Percentiles rank a stretch among this genome's conserved stretches.
Conservation (phyloP, 2,797 vertebrate species). For the Tadarida brasiliensis region DNA sequence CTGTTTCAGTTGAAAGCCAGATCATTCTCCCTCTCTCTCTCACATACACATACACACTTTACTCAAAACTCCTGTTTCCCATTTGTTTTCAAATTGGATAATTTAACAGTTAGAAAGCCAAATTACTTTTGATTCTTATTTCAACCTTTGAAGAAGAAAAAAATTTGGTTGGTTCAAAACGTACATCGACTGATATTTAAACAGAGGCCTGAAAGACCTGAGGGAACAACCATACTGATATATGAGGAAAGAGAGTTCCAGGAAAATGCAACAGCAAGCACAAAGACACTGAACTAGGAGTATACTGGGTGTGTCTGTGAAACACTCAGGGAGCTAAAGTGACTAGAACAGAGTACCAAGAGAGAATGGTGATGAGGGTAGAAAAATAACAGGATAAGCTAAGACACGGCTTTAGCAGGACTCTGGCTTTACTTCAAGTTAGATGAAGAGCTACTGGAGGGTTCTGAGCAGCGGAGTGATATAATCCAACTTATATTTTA, state of each 20-base stretch:
- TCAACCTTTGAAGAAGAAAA: slow-evolving; percentile 44
- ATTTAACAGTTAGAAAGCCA: background rate
- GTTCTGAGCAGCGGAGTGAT: background rate
- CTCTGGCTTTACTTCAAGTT: background rate
- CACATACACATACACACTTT: background rate
- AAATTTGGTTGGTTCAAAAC: background rate
- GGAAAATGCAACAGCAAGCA: background rate
- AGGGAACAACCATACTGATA: background rate
- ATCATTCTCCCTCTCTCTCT: background rate
- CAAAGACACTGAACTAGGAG: background rate
- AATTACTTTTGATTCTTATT: slow-evolving; percentile 45
- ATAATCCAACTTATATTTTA: background rate
- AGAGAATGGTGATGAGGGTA: background rate
- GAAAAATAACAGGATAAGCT: background rate
- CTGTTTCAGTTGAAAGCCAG: slow-evolving; percentile 23
- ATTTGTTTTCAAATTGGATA: slow-evolving; percentile 40
- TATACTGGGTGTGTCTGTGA: no score
- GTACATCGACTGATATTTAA: background rate
- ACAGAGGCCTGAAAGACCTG: background rate
- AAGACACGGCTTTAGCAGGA: background rate
- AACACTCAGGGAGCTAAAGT: background rate
- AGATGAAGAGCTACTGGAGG: background rate
- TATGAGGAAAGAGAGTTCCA: background rate
- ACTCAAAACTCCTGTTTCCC: background rate
- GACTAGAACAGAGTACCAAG: background rate